Evolutionary conservation across 2,888 invertebrate genomes (phyloP), one percentile per base, ranked within the genome.

Genomic region (Watsonalla cultraria): DNA sequence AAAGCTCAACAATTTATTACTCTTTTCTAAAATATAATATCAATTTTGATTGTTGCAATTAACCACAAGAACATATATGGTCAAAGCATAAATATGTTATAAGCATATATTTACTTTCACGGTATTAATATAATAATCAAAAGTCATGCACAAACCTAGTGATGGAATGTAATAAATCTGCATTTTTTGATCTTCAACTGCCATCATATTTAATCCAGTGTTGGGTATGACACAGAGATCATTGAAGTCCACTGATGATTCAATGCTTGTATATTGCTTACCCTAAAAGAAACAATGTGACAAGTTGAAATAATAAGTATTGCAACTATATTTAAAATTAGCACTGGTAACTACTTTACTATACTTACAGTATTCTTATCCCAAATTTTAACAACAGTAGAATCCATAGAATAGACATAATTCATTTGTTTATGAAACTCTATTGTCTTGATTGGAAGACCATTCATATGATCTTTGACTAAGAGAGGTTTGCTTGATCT

Each of bases 401-500:
- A 93, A 80, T 98, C 98, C 94, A 98, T 94, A 0, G 98, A 97
- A 70, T 97, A 95, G 39, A 98, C 94, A 59, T 96, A 92, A 74
- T 97, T 94, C 85, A 95, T 94, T 67, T 91, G 91, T 60, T 93
- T 91, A 76, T 98, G 97, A 77, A 98, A 99, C 47, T 95, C 95
- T 53, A 99, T 90, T 72, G 94, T 93, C 78, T 95, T 97, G 52
- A 99, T 98, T 0, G 99, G 98, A 51, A 96, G 90, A 57, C 96
- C 96, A 80, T 98, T 98, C 92, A 97, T 95, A 76, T 99, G 99
- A 85, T 99, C 99, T 82, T 99, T 99, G 0, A 97, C 92, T 47
- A 96, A 84, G 47, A 96, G 92, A 0, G 99, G 99, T 74, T 96
- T 96, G 65, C 94, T 94, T 6, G 98, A 96, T 61, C 99, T 94